These are phyloP conservation scores for Xyrichtys novacula DNA, from an alignment of 2,797 vertebrate species.

Conservation along the genomic window DNA sequence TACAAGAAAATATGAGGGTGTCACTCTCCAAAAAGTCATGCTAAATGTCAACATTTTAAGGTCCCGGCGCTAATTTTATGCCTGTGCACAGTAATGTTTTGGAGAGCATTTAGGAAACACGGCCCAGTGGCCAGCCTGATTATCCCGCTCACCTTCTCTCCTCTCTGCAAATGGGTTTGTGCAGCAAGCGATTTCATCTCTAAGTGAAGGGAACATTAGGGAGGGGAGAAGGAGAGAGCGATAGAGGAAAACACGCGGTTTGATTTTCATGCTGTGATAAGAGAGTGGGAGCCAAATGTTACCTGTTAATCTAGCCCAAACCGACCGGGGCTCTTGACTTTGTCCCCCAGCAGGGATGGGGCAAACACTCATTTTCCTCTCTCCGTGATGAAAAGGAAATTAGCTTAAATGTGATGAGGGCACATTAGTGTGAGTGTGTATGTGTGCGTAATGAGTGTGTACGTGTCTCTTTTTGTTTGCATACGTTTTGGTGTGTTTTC, in stretches of 20 bases:
- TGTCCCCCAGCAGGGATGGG: slow-evolving; percentile 86
- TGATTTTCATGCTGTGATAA: slow-evolving; percentile 95
- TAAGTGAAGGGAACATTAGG: slow-evolving; percentile 99
- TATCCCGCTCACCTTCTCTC: slow-evolving; percentile 99
- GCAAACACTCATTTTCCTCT: slow-evolving; percentile 87
- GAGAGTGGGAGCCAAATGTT: slow-evolving; percentile 92
- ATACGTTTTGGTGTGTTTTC: slow-evolving; percentile 16
- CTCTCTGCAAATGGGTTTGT: slow-evolving; percentile 99
- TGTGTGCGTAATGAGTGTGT: slow-evolving; percentile 64
- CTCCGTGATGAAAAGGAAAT: slow-evolving; percentile 86
- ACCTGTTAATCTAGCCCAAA: slow-evolving; percentile 87
- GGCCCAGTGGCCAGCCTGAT: slow-evolving; percentile 99
- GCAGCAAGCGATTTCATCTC: slow-evolving; percentile 99
- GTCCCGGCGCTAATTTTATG: slow-evolving; percentile 99
- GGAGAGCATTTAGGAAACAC: slow-evolving; percentile 99
- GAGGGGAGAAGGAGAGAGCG: slow-evolving; percentile 79
- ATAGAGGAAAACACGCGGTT: slow-evolving; percentile 90
- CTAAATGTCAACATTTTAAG: slow-evolving; percentile 99
- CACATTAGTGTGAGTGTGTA: slow-evolving; percentile 76
- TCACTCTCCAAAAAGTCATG: slow-evolving; percentile 99
- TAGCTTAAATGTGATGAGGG: slow-evolving; percentile 84
- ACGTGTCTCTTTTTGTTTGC: slow-evolving; percentile 47
- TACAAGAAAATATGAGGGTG: slow-evolving; percentile 99
- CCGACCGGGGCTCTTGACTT: slow-evolving; percentile 86
- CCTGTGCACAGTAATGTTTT: slow-evolving; percentile 99